These are phyloP conservation scores for Drosophila parvula DNA, from an alignment of 1,140 invertebrate species.

Conservation along the genomic window DNA sequence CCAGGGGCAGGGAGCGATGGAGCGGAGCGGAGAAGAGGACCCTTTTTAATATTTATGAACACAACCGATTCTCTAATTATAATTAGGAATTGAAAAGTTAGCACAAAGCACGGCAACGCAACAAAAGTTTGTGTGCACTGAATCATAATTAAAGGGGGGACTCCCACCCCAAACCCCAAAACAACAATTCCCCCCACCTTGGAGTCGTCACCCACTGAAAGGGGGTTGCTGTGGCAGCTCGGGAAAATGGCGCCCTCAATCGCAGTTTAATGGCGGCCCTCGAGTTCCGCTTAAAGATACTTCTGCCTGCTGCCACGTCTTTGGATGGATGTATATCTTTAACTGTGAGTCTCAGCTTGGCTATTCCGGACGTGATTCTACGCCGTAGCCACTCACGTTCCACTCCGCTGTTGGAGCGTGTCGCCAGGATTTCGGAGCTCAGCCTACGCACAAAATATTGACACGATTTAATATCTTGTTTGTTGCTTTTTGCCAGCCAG, in stretches of 20 bases:
- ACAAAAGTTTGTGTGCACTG: conserved; percentile 81
- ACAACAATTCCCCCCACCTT: background rate
- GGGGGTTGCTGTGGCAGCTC: conserved; percentile 32
- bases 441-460: conserved; percentile 48
- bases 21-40: conserved; percentile 36
- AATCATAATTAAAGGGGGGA: conserved; percentile 73
- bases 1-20: background rate
- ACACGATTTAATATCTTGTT: conserved; percentile 57
- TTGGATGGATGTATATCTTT: conserved; percentile 19
- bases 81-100: conserved; percentile 83
- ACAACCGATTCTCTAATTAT: conserved; percentile 83
- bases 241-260: conserved; percentile 66
- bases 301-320: background rate
- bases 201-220: background rate
- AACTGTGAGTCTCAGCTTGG: conserved; percentile 25
- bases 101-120: conserved; percentile 74
- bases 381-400: conserved; percentile 29
- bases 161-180: too few relatives aligned
- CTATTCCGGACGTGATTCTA: conserved; percentile 40
- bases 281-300: conserved; percentile 48
- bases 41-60: conserved; percentile 83
- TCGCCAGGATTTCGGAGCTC: conserved; percentile 18
- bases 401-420: conserved; percentile 25
- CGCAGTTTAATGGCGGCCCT: conserved; percentile 72
- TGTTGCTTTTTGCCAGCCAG: conserved; percentile 34